Conservation (phyloP, 2,113 vertebrate species). For the Nyctibius bracteatus region DNA sequence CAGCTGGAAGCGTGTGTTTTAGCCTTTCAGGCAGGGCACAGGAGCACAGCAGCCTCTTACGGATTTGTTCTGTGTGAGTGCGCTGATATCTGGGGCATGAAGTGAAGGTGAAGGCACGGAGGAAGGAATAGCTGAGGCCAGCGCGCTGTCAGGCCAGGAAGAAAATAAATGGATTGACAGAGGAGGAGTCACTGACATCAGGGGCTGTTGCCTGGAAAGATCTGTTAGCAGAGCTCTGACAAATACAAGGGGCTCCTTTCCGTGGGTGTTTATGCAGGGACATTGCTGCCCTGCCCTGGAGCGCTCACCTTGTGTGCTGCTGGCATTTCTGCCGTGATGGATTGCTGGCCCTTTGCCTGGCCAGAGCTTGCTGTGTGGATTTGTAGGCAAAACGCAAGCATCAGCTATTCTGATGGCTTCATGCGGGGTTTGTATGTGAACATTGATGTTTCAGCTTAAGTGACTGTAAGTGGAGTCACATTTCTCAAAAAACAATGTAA, state of each 20-base stretch:
- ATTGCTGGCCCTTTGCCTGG: background rate
- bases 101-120: background rate
- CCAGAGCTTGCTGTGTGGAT: background rate
- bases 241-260: background rate
- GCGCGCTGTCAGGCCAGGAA: accelerated
- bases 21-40: background rate
- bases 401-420: background rate
- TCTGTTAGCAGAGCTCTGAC: background rate
- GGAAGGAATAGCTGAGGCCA: background rate
- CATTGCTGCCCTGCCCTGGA: background rate
- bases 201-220: background rate
- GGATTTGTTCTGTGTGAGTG: background rate
- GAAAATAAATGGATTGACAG: background rate
- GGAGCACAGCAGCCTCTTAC: background rate
- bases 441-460: background rate
- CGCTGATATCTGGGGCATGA: background rate
- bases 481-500: background rate
- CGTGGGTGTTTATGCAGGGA: background rate
- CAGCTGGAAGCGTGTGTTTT: background rate
- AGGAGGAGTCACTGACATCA: background rate
- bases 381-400: background rate
- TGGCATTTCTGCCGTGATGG: background rate
- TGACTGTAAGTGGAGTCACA: background rate
- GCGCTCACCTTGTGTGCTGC: background rate
- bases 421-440: background rate